Conservation (phyloP, 2,113 vertebrate genomes). For the Megalops atlanticus region DNA sequence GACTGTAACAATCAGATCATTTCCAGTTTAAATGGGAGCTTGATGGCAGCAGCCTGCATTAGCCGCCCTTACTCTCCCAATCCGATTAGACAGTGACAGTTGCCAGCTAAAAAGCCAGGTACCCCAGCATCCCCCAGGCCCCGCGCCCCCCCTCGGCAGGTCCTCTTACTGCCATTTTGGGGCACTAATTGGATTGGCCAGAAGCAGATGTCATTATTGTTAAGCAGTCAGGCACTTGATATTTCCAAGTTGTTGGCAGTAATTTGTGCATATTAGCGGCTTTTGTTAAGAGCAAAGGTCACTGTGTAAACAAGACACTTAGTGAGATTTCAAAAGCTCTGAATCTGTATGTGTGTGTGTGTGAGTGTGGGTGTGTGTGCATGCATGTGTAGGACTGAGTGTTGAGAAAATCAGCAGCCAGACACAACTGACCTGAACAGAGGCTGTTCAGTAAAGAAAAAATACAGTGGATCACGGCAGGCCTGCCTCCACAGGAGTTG, state of each 20-base stretch:
- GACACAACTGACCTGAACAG: neutral
- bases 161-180: conserved; percentile 77
- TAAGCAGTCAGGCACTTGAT: conserved; percentile 81
- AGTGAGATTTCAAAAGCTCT: conserved; percentile 43
- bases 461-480: no score
- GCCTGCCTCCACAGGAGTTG: neutral
- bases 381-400: neutral
- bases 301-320: conserved; percentile 70
- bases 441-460: no score
- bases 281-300: conserved; percentile 83
- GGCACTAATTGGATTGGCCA: conserved; percentile 81
- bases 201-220: conserved; percentile 85
- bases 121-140: conserved; percentile 59
- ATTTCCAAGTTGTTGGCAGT: conserved; percentile 81
- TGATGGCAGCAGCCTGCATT: conserved; percentile 77
- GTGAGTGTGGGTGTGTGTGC: conserved; percentile 5
- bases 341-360: conserved; percentile 33
- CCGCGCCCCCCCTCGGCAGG: conserved; percentile 53
- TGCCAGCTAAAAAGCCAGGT: conserved; percentile 78
- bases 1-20: conserved; percentile 78
- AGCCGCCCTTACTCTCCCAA: conserved; percentile 76
- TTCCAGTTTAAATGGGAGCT: conserved; percentile 72
- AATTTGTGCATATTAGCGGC: conserved; percentile 87
- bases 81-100: conserved; percentile 81
- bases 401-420: neutral